Conservation (phyloP, 2,888 invertebrate genomes). For the Brenthis hecate region DNA sequence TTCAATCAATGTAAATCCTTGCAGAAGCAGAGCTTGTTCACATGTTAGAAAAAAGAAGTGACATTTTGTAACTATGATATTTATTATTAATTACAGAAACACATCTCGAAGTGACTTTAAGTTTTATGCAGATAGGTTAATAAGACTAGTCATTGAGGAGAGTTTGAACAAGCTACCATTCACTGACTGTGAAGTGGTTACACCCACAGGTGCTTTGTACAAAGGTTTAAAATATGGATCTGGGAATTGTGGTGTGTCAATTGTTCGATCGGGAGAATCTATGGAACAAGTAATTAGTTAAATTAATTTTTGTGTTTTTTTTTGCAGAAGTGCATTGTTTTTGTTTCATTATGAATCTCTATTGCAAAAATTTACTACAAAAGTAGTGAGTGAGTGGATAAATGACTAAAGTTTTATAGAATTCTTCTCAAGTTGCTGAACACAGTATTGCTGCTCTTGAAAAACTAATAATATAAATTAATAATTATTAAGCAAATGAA, state of each 20-base stretch:
- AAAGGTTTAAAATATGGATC: constrained; percentile 97
- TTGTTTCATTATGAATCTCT: too few species aligned
- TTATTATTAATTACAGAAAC: constrained; percentile 83
- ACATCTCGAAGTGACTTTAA: constrained; percentile 98
- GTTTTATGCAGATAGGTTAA: constrained; percentile 98
- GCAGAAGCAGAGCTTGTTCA: too few species aligned
- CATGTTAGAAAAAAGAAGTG: too few species aligned
- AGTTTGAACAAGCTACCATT: constrained; percentile 98
- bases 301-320: neutral
- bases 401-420: too few species aligned
- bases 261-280: constrained; percentile 96
- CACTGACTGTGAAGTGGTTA: constrained; percentile 93
- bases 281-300: constrained; percentile 89
- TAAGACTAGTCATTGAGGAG: constrained; percentile 98
- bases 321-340: neutral
- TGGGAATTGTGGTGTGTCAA: constrained; percentile 99
- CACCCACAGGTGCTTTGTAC: constrained; percentile 95
- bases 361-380: too few species aligned
- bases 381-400: too few species aligned
- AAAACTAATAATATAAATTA: neutral
- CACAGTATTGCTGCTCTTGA: too few species aligned
- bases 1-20: too few species aligned
- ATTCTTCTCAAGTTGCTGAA: too few species aligned
- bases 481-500: neutral
- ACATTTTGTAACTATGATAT: too few species aligned